Evolutionary conservation across 2,888 invertebrate species (phyloP).

Genomic region (Megamerina dolium): DNA sequence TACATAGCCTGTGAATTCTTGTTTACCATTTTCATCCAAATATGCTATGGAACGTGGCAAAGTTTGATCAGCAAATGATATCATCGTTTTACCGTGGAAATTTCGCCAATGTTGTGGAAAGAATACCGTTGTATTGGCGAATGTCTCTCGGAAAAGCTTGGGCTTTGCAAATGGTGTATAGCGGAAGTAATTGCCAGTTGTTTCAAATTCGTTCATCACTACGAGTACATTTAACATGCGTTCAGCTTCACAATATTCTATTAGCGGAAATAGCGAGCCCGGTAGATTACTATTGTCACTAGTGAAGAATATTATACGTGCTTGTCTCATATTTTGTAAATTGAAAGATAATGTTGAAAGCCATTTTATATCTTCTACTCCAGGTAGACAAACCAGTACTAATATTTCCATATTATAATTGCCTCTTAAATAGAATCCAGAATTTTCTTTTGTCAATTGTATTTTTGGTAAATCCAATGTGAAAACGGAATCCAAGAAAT

Average conservation of each 20-base stretch:
- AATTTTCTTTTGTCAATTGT: too few relatives aligned
- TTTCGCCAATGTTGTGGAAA: background rate
- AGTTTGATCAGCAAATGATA: constrained; percentile 16
- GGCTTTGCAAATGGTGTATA: background rate
- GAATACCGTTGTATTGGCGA: background rate
- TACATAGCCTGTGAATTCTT: constrained; percentile 20
- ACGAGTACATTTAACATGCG: background rate
- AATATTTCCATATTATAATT: too few relatives aligned
- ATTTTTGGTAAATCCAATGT: too few relatives aligned
- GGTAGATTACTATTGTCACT: background rate
- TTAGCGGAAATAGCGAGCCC: background rate
- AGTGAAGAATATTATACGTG: background rate
- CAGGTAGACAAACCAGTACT: too few relatives aligned
- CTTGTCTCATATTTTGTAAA: background rate
- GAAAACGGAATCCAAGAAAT: too few relatives aligned
- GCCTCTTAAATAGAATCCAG: too few relatives aligned
- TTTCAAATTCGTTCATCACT: background rate
- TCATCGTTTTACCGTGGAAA: constrained; percentile 1
- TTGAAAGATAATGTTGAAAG: too few relatives aligned
- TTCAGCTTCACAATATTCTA: background rate
- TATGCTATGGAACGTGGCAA: constrained; percentile 24
- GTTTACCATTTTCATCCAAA: constrained; percentile 5
- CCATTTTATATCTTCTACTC: too few relatives aligned
- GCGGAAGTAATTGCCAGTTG: background rate
- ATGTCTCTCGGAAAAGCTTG: background rate